phyloP scores from a whole-genome alignment of 2,888 invertebrate species.

The Eupithecia vulgata region DNA sequence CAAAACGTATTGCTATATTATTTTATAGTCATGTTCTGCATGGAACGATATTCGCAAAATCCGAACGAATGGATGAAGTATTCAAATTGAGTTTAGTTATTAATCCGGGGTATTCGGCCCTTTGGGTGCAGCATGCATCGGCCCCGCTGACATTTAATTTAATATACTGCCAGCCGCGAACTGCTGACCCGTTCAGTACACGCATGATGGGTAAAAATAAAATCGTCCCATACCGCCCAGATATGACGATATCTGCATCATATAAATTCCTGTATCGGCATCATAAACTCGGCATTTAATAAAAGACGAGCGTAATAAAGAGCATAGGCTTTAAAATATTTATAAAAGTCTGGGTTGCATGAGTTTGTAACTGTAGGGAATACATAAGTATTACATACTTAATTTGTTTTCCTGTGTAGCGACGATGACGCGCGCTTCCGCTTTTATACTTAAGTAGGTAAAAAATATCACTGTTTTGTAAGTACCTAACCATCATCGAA shows the following conservation, averaged over 20 bases:
- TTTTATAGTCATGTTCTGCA: constrained; percentile 28
- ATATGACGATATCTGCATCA: constrained; percentile 21
- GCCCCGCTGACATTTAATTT: constrained; percentile 76
- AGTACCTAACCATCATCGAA: not conserved
- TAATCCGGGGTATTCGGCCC: constrained; percentile 59
- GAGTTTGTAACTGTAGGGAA: not conserved
- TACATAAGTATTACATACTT: not conserved
- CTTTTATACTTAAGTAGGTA: not conserved
- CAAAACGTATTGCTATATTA: constrained; percentile 21
- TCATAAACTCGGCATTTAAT: constrained; percentile 17
- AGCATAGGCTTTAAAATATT: constrained; percentile 5
- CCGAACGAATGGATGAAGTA: constrained; percentile 47
- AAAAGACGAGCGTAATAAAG: constrained; percentile 12
- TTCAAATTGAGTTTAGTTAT: constrained; percentile 60
- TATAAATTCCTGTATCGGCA: constrained; percentile 23
- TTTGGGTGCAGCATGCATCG: constrained; percentile 59
- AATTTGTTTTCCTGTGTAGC: constrained; percentile 23
- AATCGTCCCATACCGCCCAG: constrained; percentile 10
- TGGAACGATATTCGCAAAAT: constrained; percentile 40
- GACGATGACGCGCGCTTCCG: not conserved
- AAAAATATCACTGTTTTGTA: not conserved
- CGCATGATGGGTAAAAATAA: constrained; percentile 29
- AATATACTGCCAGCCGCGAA: constrained; percentile 67
- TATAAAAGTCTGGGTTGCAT: not conserved
- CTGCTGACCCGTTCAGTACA: constrained; percentile 57